Percentiles rank a stretch among this genome's conserved stretches.
Evolutionary conservation across 1,140 invertebrate genomes (phyloP).

Genomic region (Brachystomella parvula): DNA sequence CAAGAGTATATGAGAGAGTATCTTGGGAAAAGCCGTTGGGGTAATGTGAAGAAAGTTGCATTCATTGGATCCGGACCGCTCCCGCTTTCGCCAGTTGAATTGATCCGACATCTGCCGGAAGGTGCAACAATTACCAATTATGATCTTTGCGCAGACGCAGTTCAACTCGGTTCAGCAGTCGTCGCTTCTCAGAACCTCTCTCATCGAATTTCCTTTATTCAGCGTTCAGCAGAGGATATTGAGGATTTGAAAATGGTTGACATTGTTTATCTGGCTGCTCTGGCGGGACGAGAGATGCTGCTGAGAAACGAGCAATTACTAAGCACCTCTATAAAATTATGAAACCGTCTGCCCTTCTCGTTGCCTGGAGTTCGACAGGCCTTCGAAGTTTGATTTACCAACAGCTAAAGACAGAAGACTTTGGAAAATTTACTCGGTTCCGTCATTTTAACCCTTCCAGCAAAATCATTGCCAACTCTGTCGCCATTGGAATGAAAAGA

Average conservation of each 20-base stretch:
- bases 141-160: too few relatives aligned
- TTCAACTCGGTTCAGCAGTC: not conserved
- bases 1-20: not conserved
- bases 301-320: conserved; percentile 2
- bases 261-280: conserved; percentile 6
- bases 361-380: not conserved
- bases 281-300: not conserved
- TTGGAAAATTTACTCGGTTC: not conserved
- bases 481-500: conserved; percentile 1
- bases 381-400: conserved; percentile 7
- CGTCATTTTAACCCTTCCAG: not conserved
- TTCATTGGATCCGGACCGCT: conserved; percentile 8
- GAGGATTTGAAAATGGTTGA: not conserved
- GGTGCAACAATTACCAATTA: too few relatives aligned
- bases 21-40: not conserved
- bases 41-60: not conserved
- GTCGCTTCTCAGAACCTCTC: not conserved
- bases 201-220: not conserved
- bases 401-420: not conserved
- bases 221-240: not conserved
- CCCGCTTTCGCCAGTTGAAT: not conserved
- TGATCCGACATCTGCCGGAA: not conserved
- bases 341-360: not conserved
- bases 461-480: conserved; percentile 6
- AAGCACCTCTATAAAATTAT: conserved; percentile 6